Base-by-base conservation (phyloP, 2,797 vertebrate species). In the Chaetophractus vellerosus region DNA sequence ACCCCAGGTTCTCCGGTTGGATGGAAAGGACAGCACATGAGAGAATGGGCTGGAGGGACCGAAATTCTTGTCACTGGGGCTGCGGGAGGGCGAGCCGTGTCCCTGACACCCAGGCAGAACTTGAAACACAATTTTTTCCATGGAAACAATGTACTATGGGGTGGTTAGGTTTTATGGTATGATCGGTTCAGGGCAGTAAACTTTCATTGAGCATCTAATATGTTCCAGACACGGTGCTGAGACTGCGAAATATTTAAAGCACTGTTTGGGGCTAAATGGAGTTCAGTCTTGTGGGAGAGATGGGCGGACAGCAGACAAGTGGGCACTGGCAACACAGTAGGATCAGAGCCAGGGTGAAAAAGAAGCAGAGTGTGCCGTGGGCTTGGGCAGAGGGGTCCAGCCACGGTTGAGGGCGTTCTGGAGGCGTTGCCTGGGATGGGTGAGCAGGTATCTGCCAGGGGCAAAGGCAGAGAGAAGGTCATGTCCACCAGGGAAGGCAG, bases 111-210 rank as follows among this genome's bases (percentile, higher is more conserved):
- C 86, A 75, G 45, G 59, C 52, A 96, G 90, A 93, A 94, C 88
- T n/a, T 52, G 50, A 41, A 82, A 64, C 41, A 79, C 36, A 52
- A 1, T 91, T 93, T 95, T 95, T 88, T 15, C 86, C 63, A 33
- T 88, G 81, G 96, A 92, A 96, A 96, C 69, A 92, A 59, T 48
- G 61, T 92, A 64, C 93, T 88, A 72, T 88, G 95, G 85, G 64
- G 91, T 93, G 82, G 74, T 96, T 96, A 96, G 96, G 61, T 91
- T 97, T 97, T 97, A 97, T 55, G 61, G 79, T 80, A 74, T 74
- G 91, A 92, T 94, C 78, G 96, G 96, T 97, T 97, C 97, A 93
- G 90, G 90, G 52, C 28, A 91, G 97, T 97, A 97, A 97, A 97
- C 83, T 97, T 96, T 96, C 95, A 96, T 57, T 93, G 96, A 97